Evolutionary conservation across 2,113 vertebrate genomes (phyloP).

Genomic region (Euleptes europaea): DNA sequence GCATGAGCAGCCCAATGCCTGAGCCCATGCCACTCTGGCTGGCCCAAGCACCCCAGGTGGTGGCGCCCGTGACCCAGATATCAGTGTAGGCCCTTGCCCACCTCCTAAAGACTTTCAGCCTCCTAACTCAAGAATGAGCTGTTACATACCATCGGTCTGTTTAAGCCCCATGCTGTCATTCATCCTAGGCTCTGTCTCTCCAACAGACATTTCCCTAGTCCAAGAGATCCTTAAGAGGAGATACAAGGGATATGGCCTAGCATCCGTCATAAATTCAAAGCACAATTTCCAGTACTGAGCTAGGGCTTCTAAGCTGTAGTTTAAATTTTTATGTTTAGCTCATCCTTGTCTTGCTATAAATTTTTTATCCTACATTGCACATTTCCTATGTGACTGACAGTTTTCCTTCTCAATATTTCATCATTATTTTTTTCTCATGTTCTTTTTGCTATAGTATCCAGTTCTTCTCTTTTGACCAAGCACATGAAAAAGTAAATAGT

Average conservation of each 20-base stretch:
- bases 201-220: background rate
- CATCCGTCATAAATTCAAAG: background rate
- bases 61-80: too few relatives aligned
- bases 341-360: constrained; percentile 7
- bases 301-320: background rate
- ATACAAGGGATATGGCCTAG: background rate
- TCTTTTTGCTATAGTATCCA: background rate
- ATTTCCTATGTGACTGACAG: background rate
- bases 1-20: too few relatives aligned
- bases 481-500: background rate
- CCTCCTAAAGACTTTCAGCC: too few relatives aligned
- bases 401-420: background rate
- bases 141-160: too few relatives aligned
- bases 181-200: background rate
- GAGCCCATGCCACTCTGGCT: too few relatives aligned
- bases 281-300: background rate
- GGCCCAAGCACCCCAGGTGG: too few relatives aligned
- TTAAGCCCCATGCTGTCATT: background rate
- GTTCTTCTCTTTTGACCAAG: background rate
- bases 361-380: constrained; percentile 11
- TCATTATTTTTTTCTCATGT: background rate
- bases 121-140: too few relatives aligned
- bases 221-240: background rate
- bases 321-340: background rate
- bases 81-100: too few relatives aligned